Conservation (phyloP, 2,888 invertebrate species). For the Tolmerus cingulatus region DNA sequence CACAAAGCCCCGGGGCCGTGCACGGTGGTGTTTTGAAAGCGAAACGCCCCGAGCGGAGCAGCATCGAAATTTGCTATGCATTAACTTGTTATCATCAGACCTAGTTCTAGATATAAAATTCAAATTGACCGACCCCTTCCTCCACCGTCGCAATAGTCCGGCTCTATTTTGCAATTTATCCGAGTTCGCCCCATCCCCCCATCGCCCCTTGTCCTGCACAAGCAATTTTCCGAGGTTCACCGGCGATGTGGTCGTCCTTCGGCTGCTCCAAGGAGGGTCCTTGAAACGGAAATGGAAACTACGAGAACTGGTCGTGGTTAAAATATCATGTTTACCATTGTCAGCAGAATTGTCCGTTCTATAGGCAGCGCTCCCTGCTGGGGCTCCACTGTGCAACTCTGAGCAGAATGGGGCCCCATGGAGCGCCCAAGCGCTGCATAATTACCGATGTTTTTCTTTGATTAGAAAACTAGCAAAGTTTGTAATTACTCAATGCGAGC, state of each 20-base stretch:
- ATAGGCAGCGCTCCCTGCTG: neutral
- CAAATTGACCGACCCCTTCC: neutral
- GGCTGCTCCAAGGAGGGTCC: neutral
- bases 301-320: neutral
- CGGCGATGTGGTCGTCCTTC: neutral
- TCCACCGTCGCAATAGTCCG: neutral
- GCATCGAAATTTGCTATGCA: neutral
- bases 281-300: constrained; percentile 12
- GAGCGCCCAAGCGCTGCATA: neutral
- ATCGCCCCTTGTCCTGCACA: neutral
- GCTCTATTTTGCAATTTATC: neutral
- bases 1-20: neutral
- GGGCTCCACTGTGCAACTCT: neutral
- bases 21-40: neutral
- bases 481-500: neutral
- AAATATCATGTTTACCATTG: constrained; percentile 24
- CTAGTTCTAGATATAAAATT: neutral
- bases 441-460: constrained; percentile 16
- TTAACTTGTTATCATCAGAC: constrained; percentile 10
- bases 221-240: neutral
- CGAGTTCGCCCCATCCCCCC: neutral
- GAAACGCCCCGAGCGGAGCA: neutral
- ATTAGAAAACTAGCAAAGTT: neutral
- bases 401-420: neutral
- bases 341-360: constrained; percentile 12